A percentile compares a stretch with the other conserved stretches of the same genome.
Conservation (phyloP, 1,140 invertebrate genomes). For the Teleopsis dalmanni region DNA sequence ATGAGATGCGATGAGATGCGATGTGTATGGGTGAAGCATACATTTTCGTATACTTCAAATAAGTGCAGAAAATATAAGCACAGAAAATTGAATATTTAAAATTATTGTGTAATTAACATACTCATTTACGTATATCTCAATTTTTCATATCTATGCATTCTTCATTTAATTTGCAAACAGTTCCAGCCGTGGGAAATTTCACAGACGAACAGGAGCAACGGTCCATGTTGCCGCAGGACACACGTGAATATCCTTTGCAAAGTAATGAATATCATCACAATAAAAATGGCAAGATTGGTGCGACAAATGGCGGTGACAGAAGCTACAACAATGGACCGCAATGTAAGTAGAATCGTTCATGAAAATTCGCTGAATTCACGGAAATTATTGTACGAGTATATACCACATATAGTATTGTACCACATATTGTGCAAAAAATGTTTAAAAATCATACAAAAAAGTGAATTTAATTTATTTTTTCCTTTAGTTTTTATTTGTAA, state of each 20-base stretch:
- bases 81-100: too few species aligned
- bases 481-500: too few species aligned
- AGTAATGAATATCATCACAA: conserved; percentile 59
- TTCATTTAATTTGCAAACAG: conserved; percentile 40
- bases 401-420: too few species aligned
- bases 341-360: conserved; percentile 22
- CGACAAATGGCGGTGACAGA: conserved; percentile 15
- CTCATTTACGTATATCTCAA: too few species aligned
- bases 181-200: conserved; percentile 60
- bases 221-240: conserved; percentile 37
- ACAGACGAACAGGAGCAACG: conserved; percentile 51
- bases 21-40: too few species aligned
- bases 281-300: conserved; percentile 19
- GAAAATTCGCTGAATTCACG: background rate
- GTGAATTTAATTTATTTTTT: too few species aligned
- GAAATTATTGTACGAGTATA: background rate
- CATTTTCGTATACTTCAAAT: too few species aligned
- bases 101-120: too few species aligned
- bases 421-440: too few species aligned
- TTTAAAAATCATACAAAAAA: too few species aligned
- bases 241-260: conserved; percentile 57
- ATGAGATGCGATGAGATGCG: too few species aligned
- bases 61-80: too few species aligned
- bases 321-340: conserved; percentile 40
- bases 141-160: conserved; percentile 18